Conservation (phyloP, 1,140 invertebrate genomes). For the Trinorchestia longiramus region DNA sequence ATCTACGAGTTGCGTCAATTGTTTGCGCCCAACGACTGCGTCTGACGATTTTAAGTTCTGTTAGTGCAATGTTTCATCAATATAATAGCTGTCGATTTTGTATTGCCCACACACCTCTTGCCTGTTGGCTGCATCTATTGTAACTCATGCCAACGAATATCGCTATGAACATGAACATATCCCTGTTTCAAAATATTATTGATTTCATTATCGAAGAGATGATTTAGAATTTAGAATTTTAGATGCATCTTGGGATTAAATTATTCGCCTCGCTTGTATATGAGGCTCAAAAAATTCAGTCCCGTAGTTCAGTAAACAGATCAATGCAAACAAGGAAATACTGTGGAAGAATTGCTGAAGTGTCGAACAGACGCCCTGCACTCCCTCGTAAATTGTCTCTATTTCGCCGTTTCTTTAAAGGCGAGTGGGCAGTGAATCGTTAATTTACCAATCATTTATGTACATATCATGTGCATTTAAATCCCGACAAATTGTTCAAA, state of each 20-base stretch:
- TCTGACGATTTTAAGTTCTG: background rate
- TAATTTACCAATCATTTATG: background rate
- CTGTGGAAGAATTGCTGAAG: background rate
- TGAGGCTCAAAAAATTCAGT: background rate
- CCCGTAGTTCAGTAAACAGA: background rate
- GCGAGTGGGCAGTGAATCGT: background rate
- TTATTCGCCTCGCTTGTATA: background rate
- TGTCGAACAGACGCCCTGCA: background rate
- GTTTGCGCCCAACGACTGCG: background rate
- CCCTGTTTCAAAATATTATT: background rate
- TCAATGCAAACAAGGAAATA: background rate
- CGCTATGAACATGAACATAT: background rate
- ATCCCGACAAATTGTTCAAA: too few relatives aligned
- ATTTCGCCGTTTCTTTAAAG: background rate
- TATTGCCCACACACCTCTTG: background rate
- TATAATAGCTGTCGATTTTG: background rate
- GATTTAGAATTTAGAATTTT: background rate
- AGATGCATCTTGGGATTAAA: background rate
- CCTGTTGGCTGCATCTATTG: background rate
- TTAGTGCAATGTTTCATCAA: background rate
- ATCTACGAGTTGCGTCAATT: background rate
- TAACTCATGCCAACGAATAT: background rate
- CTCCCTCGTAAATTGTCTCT: background rate
- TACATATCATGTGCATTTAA: too few relatives aligned
- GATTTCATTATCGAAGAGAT: background rate